Conservation (phyloP, 2,797 vertebrate species). For the Silurus aristotelis region DNA sequence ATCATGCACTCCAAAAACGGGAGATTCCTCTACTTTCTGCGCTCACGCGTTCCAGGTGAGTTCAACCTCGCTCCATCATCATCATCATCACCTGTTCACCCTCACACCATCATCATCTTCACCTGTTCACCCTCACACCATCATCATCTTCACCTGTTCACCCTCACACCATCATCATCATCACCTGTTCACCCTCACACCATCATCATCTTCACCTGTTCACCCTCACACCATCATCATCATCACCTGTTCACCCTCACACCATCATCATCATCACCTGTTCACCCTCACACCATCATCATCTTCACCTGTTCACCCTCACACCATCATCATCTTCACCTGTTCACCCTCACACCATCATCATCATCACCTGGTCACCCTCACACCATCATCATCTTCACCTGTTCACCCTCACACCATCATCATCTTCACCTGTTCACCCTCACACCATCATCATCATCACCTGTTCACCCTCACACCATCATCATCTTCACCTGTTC, state of each 20-base stretch:
- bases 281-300: neutral
- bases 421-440: neutral
- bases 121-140: neutral
- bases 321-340: neutral
- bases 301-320: neutral
- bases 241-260: neutral
- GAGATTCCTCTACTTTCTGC: slow-evolving; percentile 95
- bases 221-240: neutral
- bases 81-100: neutral
- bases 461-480: too few relatives aligned
- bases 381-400: too few relatives aligned
- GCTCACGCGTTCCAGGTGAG: slow-evolving; percentile 91
- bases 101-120: neutral
- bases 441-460: neutral
- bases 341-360: neutral
- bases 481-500: too few relatives aligned
- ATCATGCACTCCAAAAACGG: slow-evolving; percentile 98
- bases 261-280: neutral
- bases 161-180: neutral
- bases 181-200: neutral
- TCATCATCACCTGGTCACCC: neutral
- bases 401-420: too few relatives aligned
- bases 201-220: neutral
- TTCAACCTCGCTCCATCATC: neutral
- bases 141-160: neutral